A percentile compares a stretch with the other conserved stretches of the same genome.
Conservation (phyloP, 2,888 invertebrate genomes). For the Boloria euphrosyne region DNA sequence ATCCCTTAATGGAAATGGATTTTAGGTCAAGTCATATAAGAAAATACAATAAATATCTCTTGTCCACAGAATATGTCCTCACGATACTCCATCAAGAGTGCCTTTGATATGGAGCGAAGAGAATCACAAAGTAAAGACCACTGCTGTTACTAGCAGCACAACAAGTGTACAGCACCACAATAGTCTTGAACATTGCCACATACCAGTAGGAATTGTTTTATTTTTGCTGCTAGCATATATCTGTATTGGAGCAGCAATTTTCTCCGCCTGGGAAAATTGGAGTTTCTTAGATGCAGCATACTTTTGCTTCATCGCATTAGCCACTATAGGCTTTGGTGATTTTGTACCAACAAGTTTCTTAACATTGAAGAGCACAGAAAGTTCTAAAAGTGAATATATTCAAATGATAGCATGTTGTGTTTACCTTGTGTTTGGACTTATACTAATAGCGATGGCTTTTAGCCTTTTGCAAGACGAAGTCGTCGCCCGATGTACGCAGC, state of each 20-base stretch:
- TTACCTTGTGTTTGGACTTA: slow-evolving; percentile 89
- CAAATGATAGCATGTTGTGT: slow-evolving; percentile 91
- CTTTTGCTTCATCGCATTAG: slow-evolving; percentile 92
- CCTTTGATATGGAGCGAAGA: slow-evolving; percentile 86
- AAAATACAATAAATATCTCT: background rate
- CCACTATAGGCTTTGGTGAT: slow-evolving; percentile 92
- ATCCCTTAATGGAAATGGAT: no score
- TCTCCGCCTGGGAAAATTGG: slow-evolving; percentile 92
- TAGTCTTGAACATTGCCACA: slow-evolving; percentile 70
- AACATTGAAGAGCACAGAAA: slow-evolving; percentile 69
- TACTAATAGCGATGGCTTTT: slow-evolving; percentile 92
- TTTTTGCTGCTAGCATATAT: slow-evolving; percentile 88
- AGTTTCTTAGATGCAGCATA: slow-evolving; percentile 91
- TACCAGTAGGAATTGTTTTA: slow-evolving; percentile 81
- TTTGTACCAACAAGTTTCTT: slow-evolving; percentile 84
- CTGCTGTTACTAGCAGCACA: slow-evolving; percentile 68
- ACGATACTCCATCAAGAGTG: slow-evolving; percentile 89
- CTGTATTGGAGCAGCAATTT: slow-evolving; percentile 88
- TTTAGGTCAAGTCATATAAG: background rate
- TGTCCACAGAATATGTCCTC: slow-evolving; percentile 76
- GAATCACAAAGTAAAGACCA: slow-evolving; percentile 63
- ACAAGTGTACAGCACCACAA: slow-evolving; percentile 63
- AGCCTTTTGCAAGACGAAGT: slow-evolving; percentile 92
- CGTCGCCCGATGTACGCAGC: slow-evolving; percentile 86
- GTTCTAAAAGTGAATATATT: slow-evolving; percentile 81